Conservation (phyloP, 2,797 vertebrate species). For the Austrolebias charrua region DNA sequence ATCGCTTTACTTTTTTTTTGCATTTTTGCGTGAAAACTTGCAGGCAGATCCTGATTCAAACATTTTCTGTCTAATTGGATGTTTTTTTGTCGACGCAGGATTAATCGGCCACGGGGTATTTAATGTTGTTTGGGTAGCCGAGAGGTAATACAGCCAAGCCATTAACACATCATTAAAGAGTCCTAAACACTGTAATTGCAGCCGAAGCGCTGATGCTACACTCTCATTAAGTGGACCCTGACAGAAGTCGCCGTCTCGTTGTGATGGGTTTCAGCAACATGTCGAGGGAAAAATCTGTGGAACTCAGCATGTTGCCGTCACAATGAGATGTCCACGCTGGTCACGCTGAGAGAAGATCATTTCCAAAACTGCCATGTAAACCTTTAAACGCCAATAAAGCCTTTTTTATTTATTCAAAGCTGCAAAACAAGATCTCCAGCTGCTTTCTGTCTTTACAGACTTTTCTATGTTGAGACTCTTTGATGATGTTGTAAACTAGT, state of each 20-base stretch:
- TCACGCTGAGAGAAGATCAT: slow-evolving; percentile 45
- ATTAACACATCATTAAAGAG: slow-evolving; percentile 80
- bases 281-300: slow-evolving; percentile 44
- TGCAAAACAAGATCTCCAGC: slow-evolving; percentile 20
- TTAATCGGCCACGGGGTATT: slow-evolving; percentile 74
- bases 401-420: slow-evolving; percentile 16
- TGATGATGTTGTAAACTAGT: background rate
- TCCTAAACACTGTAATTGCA: slow-evolving; percentile 72
- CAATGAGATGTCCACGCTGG: slow-evolving; percentile 48
- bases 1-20: background rate
- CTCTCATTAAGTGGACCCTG: slow-evolving; percentile 69
- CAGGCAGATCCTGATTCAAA: slow-evolving; percentile 57
- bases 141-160: slow-evolving; percentile 74
- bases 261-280: slow-evolving; percentile 62
- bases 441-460: background rate
- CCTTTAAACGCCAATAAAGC: slow-evolving; percentile 23
- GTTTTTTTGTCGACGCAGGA: slow-evolving; percentile 63
- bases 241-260: slow-evolving; percentile 49
- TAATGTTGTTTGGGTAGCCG: slow-evolving; percentile 80
- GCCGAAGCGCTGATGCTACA: slow-evolving; percentile 73
- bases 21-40: slow-evolving; percentile 40
- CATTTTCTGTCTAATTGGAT: slow-evolving; percentile 68
- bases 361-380: slow-evolving; percentile 33
- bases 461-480: background rate
- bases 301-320: slow-evolving; percentile 60